Conservation (phyloP, 2,888 invertebrate genomes). For the Cyclophora albipunctata region DNA sequence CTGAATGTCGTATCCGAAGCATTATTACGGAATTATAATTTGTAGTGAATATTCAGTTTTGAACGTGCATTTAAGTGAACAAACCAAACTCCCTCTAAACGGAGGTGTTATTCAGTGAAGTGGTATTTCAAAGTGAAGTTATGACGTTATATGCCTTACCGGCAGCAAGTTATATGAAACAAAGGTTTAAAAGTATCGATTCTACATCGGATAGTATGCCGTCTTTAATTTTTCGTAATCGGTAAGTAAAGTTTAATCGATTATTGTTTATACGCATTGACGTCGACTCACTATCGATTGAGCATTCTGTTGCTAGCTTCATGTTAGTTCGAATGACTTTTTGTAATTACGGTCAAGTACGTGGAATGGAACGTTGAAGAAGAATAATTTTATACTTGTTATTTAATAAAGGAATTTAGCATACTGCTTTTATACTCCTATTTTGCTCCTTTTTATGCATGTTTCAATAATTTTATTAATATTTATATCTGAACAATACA, state of each 20-base stretch:
- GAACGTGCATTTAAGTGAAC: conserved; percentile 42
- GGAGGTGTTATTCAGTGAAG: conserved; percentile 41
- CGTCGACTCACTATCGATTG: conserved; percentile 33
- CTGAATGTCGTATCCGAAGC: conserved; percentile 62
- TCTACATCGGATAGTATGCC: conserved; percentile 71
- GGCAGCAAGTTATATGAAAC: conserved; percentile 67
- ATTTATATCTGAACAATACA: too few species aligned
- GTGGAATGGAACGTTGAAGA: conserved; percentile 29
- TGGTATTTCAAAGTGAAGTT: conserved; percentile 59
- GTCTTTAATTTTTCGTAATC: conserved; percentile 78
- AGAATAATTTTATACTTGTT: background rate
- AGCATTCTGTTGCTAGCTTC: conserved; percentile 33
- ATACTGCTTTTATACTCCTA: too few species aligned
- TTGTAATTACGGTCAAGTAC: conserved; percentile 18
- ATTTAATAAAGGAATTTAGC: too few species aligned
- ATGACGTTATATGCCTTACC: conserved; percentile 73
- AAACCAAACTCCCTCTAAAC: conserved; percentile 44
- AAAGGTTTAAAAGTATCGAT: conserved; percentile 65
- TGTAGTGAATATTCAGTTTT: conserved; percentile 30
- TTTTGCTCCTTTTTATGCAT: background rate
- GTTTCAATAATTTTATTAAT: background rate
- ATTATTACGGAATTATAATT: conserved; percentile 31
- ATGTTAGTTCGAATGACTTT: conserved; percentile 8
- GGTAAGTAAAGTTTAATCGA: conserved; percentile 63
- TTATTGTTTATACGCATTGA: conserved; percentile 34